These are phyloP conservation scores for Nothocercus julius DNA, from an alignment of 2,113 vertebrate species.

Conservation along the genomic window DNA sequence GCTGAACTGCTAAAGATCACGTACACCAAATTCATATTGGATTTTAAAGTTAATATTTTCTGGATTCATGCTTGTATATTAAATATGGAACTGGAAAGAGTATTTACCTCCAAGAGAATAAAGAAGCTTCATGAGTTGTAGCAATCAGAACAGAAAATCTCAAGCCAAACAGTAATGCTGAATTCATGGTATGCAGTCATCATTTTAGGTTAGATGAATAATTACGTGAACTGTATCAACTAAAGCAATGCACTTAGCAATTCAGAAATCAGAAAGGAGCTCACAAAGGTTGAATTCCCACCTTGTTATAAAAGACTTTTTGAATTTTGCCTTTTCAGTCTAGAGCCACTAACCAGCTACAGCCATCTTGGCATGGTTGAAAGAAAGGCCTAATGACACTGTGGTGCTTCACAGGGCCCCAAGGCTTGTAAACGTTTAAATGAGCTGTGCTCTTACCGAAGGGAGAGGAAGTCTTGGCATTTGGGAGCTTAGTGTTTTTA, in stretches of 20 bases:
- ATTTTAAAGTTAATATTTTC: background rate
- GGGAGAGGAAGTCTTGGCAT: background rate
- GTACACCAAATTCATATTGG: background rate
- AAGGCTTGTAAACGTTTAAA: background rate
- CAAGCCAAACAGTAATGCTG: background rate
- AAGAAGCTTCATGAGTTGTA: background rate
- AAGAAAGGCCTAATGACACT: background rate
- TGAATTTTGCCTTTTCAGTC: background rate
- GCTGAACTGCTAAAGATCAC: constrained; percentile 10
- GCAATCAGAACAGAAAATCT: background rate
- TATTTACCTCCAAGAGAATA: background rate
- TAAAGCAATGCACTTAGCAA: background rate
- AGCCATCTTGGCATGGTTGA: fast-evolving
- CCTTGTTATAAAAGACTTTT: background rate
- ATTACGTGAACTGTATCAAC: background rate
- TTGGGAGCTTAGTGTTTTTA: background rate
- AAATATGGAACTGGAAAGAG: background rate
- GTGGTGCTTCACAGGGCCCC: background rate
- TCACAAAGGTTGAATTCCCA: background rate
- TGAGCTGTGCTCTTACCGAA: background rate
- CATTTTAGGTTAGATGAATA: background rate
- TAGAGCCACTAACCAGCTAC: background rate
- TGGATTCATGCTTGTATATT: background rate
- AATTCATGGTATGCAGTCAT: background rate
- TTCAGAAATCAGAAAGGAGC: background rate